These are phyloP conservation scores for Scolopax rusticola DNA, from an alignment of 2,797 vertebrate species.

Conservation along the genomic window DNA sequence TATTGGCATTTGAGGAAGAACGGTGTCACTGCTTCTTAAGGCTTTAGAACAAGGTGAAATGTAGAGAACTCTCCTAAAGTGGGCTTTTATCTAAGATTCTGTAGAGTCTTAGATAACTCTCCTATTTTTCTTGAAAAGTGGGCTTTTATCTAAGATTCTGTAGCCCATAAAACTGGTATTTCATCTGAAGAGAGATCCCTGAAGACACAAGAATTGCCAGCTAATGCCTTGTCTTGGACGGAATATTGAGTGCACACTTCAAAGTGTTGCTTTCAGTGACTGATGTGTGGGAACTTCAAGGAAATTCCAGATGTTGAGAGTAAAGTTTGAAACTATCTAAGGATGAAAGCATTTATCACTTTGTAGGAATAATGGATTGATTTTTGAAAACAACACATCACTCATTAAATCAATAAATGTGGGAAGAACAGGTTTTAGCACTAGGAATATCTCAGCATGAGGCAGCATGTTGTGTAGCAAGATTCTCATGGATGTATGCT, in stretches of 20 bases:
- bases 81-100: not conserved
- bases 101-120: not conserved
- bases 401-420: not conserved
- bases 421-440: not conserved
- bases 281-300: not conserved
- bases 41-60: not conserved
- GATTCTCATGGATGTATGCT: not conserved
- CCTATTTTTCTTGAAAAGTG: not conserved
- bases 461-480: not conserved
- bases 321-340: not conserved
- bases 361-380: not conserved
- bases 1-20: not conserved
- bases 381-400: not conserved
- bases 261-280: not conserved
- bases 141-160: not conserved
- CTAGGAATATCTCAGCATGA: not conserved
- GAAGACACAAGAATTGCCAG: not conserved
- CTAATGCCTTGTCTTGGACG: not conserved
- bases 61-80: not conserved
- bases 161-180: not conserved
- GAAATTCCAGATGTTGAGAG: not conserved
- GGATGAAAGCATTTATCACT: not conserved
- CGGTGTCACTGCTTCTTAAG: not conserved
- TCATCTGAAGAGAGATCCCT: not conserved
- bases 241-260: not conserved